These are phyloP conservation scores for Dermochelys coriacea DNA, from an alignment of 2,797 vertebrate genomes.

Conservation along the genomic window DNA sequence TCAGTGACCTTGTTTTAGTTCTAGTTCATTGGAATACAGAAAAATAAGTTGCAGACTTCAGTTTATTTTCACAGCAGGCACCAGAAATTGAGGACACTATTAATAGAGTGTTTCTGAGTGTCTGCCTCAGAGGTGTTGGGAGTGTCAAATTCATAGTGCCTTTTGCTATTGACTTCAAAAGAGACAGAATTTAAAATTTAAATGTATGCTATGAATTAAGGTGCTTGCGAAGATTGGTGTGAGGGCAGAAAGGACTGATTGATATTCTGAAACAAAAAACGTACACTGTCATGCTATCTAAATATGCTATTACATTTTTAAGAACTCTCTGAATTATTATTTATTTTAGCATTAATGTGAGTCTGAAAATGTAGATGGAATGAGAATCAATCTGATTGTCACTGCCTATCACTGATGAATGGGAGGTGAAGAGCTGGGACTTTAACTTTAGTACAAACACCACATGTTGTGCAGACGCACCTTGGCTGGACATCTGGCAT, in stretches of 20 bases:
- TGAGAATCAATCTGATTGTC: not conserved
- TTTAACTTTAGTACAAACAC: not conserved
- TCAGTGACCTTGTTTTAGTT: not conserved
- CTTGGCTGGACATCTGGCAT: not conserved
- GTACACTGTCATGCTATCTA: not conserved
- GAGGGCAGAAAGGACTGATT: not conserved
- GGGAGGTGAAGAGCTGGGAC: not conserved
- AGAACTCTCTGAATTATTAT: not conserved
- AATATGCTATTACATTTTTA: not conserved
- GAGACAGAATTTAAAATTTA: not conserved
- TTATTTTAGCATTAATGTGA: not conserved
- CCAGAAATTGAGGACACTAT: not conserved
- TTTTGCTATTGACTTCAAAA: not conserved
- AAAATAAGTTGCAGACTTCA: accelerated
- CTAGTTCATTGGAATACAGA: not conserved
- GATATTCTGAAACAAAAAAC: not conserved
- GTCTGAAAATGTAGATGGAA: not conserved
- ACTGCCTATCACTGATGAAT: not conserved
- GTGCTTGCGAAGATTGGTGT: not conserved
- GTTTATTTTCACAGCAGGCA: not conserved
- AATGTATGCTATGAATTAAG: not conserved
- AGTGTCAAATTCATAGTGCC: not conserved
- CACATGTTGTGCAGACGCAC: not conserved
- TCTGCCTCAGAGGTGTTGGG: not conserved
- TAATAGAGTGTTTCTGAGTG: not conserved